phyloP scores from a whole-genome alignment of 2,888 invertebrate genomes.

The Orthonychiurus folsomi region DNA sequence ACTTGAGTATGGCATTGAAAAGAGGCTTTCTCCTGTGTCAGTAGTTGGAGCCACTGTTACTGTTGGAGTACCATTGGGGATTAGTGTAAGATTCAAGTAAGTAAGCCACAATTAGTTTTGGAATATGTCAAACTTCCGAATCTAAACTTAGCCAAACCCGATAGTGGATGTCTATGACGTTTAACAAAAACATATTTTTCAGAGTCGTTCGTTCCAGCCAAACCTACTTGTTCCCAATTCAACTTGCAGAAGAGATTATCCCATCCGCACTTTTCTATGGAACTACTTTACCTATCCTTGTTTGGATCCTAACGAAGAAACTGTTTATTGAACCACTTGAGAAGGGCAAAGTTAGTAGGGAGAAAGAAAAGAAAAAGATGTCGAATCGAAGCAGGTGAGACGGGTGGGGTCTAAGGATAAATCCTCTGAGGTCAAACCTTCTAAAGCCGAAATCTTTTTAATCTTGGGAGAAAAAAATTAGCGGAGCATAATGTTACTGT shows the following conservation, averaged over 20 bases:
- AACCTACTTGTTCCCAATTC: constrained; percentile 77
- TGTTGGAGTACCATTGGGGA: constrained; percentile 78
- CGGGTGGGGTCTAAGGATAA: too few relatives aligned
- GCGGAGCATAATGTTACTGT: too few relatives aligned
- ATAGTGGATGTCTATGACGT: too few relatives aligned
- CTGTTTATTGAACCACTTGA: constrained; percentile 76
- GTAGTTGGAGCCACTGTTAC: constrained; percentile 74
- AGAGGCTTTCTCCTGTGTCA: constrained; percentile 83
- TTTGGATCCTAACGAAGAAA: constrained; percentile 72
- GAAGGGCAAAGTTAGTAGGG: constrained; percentile 64
- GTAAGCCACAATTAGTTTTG: constrained; percentile 27
- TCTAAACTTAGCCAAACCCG: too few relatives aligned
- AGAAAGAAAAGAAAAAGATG: constrained; percentile 72
- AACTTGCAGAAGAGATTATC: constrained; percentile 78
- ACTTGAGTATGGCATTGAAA: constrained; percentile 85
- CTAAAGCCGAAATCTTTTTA: too few relatives aligned
- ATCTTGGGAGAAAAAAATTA: too few relatives aligned
- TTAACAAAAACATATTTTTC: too few relatives aligned
- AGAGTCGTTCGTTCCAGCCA: constrained; percentile 80
- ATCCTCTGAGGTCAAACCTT: too few relatives aligned
- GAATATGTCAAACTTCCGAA: too few relatives aligned
- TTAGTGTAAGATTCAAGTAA: constrained; percentile 78
- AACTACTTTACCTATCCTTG: constrained; percentile 72
- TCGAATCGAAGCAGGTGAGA: constrained; percentile 61
- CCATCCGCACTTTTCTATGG: constrained; percentile 89